Base-by-base conservation (phyloP, 2,797 vertebrate species). In the Tinamus major region DNA sequence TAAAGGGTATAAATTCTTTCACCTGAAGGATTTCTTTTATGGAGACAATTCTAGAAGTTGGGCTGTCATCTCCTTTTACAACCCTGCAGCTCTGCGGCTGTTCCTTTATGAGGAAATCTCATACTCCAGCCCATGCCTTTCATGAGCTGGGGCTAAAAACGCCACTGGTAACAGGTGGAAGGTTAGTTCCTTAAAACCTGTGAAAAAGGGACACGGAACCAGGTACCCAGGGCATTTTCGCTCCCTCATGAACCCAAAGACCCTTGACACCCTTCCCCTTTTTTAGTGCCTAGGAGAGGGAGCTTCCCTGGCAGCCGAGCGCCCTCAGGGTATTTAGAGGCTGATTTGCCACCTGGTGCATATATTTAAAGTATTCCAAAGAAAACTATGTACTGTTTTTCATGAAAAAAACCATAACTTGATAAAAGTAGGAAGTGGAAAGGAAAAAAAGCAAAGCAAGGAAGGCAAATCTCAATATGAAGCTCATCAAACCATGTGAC, bases 61-160 rank as follows among this genome's bases (percentile, higher is more conserved):
- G 39, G 23, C 24, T 19, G 26, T 16, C 68, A 68, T 27, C 41
- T 58, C 69, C 62, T 69, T 18, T 69, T 69, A n/a, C 46, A 26
- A 11, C 17, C 4, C n/a, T 26, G 26, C 12, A 33, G 18, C 17
- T 13, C n/a, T 13, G 33, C 13, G n/a, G 48, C 21, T 86, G 10
- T 65, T 86, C 67, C 33, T 81, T 72, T 1, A 1, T n/a, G 18
- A 88, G 56, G 37, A 82, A 81, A 15, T 12, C 39, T 49, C 84
- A 12, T 46, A 6, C 88, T 89, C 61, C 90, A 90, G 53, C 61
- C 85, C 80, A 75, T 85, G 51, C 44, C 37, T 79, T 79, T 71
- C 58, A 7, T 14, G 23, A 92, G 87, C 16, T 58, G 37, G 91
- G 44, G 44, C 44, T 64, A 46, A 82, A 55, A 85, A 58, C 37